phyloP scores from a whole-genome alignment of 2,113 vertebrate species.

The Hyaena hyaena region DNA sequence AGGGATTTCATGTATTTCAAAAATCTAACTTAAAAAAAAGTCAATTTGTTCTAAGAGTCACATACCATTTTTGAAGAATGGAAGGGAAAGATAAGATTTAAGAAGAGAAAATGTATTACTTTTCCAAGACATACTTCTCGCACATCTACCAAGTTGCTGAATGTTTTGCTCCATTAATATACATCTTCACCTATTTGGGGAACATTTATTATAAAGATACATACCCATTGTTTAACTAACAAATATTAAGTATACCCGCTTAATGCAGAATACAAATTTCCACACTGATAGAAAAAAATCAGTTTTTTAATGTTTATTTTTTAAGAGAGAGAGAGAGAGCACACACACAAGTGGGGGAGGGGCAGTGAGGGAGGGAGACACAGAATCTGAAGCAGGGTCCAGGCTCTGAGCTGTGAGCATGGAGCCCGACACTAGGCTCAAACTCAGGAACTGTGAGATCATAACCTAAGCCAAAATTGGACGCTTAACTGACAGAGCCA shows the following conservation, averaged over 20 bases:
- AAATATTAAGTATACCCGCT: constrained; percentile 30
- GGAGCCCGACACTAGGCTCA: too few relatives aligned
- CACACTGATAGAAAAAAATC: not conserved
- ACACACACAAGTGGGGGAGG: too few relatives aligned
- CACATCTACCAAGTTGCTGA: constrained; percentile 22
- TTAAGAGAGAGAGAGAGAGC: too few relatives aligned
- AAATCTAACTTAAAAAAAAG: not conserved
- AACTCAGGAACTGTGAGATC: too few relatives aligned
- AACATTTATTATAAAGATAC: not conserved
- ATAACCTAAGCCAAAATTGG: too few relatives aligned
- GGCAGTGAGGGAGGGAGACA: too few relatives aligned
- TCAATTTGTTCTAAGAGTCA: not conserved
- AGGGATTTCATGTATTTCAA: constrained; percentile 3
- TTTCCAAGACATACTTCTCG: not conserved
- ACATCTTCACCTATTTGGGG: not conserved
- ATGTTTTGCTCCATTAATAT: constrained; percentile 17
- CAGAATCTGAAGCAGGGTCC: too few relatives aligned
- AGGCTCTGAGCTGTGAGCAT: too few relatives aligned
- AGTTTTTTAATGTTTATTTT: too few relatives aligned
- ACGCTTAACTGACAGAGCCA: too few relatives aligned
- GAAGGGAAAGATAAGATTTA: constrained; percentile 5
- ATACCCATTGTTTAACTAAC: not conserved
- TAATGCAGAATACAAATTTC: constrained; percentile 19
- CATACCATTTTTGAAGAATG: constrained; percentile 18
- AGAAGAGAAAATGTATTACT: not conserved